phyloP scores from a whole-genome alignment of 1,140 invertebrate species.

The Heliconius nattereri region DNA sequence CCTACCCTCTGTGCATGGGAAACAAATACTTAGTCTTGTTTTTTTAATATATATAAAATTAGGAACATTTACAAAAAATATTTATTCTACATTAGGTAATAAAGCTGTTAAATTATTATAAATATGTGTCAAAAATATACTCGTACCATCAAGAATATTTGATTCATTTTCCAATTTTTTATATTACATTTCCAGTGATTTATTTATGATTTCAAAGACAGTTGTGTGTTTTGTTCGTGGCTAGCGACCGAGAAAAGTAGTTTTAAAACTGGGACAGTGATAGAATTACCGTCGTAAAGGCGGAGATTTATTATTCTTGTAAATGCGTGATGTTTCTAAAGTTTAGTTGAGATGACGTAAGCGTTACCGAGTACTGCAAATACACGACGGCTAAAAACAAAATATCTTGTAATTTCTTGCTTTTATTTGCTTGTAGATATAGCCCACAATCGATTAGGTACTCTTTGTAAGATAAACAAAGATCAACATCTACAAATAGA shows the following conservation, averaged over 20 bases:
- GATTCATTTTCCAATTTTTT: not conserved
- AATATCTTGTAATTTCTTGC: conserved; percentile 8
- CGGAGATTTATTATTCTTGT: conserved; percentile 48
- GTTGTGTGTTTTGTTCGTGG: conserved; percentile 17
- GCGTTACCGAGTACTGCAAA: conserved; percentile 3
- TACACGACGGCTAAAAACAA: not conserved
- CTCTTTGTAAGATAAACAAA: not conserved
- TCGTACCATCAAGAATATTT: no score
- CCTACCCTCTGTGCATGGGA: no score
- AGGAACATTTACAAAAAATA: no score
- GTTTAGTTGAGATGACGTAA: conserved; percentile 23
- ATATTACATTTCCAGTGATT: conserved; percentile 16
- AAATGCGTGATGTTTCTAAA: conserved; percentile 38
- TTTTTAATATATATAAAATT: no score
- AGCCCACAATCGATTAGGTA: not conserved
- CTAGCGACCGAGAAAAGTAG: conserved; percentile 23
- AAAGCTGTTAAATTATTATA: no score
- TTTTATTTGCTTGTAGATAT: not conserved
- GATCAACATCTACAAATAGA: not conserved
- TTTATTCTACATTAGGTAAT: no score
- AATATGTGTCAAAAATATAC: no score
- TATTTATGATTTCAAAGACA: conserved; percentile 14
- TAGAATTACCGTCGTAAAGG: conserved; percentile 45
- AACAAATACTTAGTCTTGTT: no score
- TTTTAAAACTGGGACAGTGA: conserved; percentile 45